Conservation (phyloP, 2,797 vertebrate genomes). For the Sebastes melanostomus region DNA sequence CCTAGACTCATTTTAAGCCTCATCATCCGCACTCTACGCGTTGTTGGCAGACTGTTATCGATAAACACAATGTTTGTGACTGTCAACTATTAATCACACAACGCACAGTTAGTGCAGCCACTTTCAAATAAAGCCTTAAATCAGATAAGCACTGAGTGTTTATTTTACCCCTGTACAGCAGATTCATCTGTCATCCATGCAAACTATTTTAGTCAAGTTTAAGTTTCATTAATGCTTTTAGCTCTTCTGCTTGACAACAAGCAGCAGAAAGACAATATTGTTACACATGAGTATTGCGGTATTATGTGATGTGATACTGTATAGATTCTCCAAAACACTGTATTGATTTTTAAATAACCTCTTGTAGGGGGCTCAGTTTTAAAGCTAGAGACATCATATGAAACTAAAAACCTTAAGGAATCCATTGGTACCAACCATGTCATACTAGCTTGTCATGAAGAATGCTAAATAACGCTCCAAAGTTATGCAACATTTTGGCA, state of each 20-base stretch:
- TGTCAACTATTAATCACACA: conserved; percentile 29
- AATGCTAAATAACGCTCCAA: no score
- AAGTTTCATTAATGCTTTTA: conserved; percentile 33
- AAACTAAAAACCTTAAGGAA: no score
- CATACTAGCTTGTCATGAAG: no score
- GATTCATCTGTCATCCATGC: background rate
- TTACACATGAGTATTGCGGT: no score
- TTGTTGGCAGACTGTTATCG: conserved; percentile 10
- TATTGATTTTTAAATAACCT: no score
- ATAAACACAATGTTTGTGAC: conserved; percentile 22
- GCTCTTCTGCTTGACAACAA: conserved; percentile 19
- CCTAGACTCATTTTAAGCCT: conserved; percentile 34
- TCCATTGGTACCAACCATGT: no score
- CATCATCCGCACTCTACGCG: conserved; percentile 19
- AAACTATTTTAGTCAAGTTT: conserved; percentile 18
- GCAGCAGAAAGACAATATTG: background rate
- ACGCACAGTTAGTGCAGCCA: background rate
- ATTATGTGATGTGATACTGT: no score
- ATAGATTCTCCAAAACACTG: no score
- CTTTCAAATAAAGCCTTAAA: background rate
- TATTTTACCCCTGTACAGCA: background rate
- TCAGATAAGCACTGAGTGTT: background rate
- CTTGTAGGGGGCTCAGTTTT: no score
- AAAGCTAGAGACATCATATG: no score
- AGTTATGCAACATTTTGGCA: no score